These are phyloP conservation scores for Rhogogaster chlorosoma DNA, from an alignment of 2,888 invertebrate genomes.

Conservation along the genomic window DNA sequence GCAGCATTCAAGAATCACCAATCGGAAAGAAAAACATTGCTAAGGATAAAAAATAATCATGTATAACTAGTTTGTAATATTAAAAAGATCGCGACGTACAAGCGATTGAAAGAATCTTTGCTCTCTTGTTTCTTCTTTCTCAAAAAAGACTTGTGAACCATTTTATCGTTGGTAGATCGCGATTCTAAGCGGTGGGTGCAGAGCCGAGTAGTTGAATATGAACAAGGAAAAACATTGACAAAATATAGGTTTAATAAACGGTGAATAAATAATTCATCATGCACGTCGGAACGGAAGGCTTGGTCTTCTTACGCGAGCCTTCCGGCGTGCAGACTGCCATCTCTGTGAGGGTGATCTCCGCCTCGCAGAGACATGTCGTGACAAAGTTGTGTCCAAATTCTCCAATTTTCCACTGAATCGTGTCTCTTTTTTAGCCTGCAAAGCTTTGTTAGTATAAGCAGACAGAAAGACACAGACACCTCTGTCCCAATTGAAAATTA, in stretches of 20 bases:
- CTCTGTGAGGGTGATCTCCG: constrained; percentile 75
- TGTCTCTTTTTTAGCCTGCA: constrained; percentile 71
- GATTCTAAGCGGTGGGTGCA: constrained; percentile 46
- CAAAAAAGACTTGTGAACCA: background rate
- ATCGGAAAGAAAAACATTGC: background rate
- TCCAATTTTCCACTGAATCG: constrained; percentile 73
- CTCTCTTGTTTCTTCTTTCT: background rate
- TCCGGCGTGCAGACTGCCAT: constrained; percentile 76
- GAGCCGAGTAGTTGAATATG: constrained; percentile 47
- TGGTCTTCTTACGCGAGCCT: constrained; percentile 75
- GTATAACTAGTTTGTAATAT: background rate
- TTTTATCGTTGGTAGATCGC: background rate
- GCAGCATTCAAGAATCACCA: constrained; percentile 60
- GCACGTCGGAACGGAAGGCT: constrained; percentile 50
- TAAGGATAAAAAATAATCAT: background rate
- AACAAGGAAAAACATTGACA: constrained; percentile 41
- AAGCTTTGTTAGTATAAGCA: constrained; percentile 69
- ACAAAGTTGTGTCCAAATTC: constrained; percentile 73
- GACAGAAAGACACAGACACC: constrained; percentile 53
- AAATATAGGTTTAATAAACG: constrained; percentile 15
- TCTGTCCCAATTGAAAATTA: constrained; percentile 39
- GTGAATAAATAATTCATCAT: constrained; percentile 26
- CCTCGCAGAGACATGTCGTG: constrained; percentile 74
- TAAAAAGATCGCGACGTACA: background rate
- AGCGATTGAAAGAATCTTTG: background rate